Evolutionary conservation across 2,113 vertebrate genomes (phyloP), one percentile per base, ranked within the genome.

Genomic region (Campylomormyrus tamandua): DNA sequence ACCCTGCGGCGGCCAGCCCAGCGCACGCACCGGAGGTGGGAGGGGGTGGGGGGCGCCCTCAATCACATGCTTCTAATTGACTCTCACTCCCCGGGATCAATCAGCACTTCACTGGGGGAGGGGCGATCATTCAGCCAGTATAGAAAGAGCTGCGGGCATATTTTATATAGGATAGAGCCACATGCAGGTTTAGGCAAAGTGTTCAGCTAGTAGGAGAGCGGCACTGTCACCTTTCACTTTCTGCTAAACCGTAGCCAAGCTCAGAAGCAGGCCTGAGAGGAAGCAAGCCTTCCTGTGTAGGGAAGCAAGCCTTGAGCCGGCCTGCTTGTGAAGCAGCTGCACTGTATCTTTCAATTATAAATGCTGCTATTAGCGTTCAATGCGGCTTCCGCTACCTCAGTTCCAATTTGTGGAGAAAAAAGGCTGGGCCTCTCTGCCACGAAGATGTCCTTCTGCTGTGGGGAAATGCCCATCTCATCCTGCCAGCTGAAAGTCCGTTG

Each of bases 281-380:
- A 24, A n/a, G 24, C 27, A 35, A 35, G 35, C 15, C 70, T 74
- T 39, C 10, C 31, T 74, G n/a, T 35, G 27, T 27, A n/a, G 83
- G 46, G 66, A 74, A 17, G 10, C 1, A 0, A 35, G 66, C 3
- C 66, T 74, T 27, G 1, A 35, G 27, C 27, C 11, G 27, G 3
- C 66, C 11, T 70, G 21, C 2, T 48, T 46, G 21, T 11, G 45
- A 46, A 21, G 80, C 80, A 24, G 13, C 42, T 84, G 21, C 39
- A 46, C 83, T n/a, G 24, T 48, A 84, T 46, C 3, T 11, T n/a
- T 85, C 48, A 27, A 6, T 15, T 50, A 46, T 49, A 93, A 91
- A 87, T 62, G 90, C 88, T 56, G 89, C 92, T 91, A 94, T 93
- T 91, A 93, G 89, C 70, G 88, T 87, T 77, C 89, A 77, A 87